phyloP scores from a whole-genome alignment of 2,797 vertebrate genomes.

The Heliangelus exortis region DNA sequence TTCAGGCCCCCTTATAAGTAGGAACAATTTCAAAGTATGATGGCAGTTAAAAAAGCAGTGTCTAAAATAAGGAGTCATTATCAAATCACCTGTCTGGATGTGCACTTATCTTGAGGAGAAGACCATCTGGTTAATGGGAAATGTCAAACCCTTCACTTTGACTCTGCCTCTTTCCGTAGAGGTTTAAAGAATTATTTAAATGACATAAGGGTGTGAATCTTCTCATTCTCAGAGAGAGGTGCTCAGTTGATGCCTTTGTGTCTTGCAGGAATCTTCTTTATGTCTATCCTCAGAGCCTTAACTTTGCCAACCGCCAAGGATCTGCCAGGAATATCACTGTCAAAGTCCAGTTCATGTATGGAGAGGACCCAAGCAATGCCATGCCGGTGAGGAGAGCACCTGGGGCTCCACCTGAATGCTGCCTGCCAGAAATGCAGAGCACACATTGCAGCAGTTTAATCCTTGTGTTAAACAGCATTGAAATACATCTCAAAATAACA shows the following conservation, averaged over 20 bases:
- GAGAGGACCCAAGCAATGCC: conserved; percentile 94
- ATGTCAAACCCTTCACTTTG: neutral
- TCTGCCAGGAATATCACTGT: conserved; percentile 98
- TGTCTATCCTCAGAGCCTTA: conserved; percentile 96
- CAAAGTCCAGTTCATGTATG: conserved; percentile 99
- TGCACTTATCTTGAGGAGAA: neutral
- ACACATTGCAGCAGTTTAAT: neutral
- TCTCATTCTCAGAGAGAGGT: neutral
- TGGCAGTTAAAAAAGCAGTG: neutral
- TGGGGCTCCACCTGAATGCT: neutral
- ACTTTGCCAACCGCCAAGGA: conserved; percentile 98
- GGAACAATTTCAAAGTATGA: neutral
- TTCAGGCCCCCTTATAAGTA: neutral
- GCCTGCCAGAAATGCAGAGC: neutral
- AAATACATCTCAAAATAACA: neutral
- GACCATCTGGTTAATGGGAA: neutral
- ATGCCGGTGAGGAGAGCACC: conserved; percentile 86
- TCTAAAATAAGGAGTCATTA: neutral
- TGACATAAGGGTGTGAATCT: neutral
- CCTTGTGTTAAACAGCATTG: neutral
- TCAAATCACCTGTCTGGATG: neutral
- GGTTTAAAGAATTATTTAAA: neutral
- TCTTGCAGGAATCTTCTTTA: conserved; percentile 92
- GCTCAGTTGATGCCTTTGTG: neutral
- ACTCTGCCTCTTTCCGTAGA: neutral